Base-by-base conservation (phyloP, 2,113 vertebrate genomes). In the Tricholaema leucomelas region DNA sequence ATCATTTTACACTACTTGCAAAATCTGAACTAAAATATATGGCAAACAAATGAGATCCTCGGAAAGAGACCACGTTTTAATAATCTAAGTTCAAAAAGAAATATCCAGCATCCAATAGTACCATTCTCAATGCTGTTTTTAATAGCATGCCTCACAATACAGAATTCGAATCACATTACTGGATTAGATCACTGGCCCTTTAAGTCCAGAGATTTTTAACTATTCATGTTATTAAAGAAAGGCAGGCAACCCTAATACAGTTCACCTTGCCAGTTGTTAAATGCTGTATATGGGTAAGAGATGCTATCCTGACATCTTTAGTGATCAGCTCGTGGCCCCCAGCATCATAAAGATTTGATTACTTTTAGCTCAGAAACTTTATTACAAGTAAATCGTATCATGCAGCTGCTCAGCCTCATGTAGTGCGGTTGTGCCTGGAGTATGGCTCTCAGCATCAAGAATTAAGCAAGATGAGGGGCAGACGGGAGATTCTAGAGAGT, bases 301-400 rank as follows among this genome's bases (percentile, higher is more conserved):
- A 44, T 89, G 69, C 65, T 85, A 93, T 64, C 35, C 69, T 92
- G 92, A 89, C 75, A 30, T 78, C 81, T 94, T 87, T 35, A 89
- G 81, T 77, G 87, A 89, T 93, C 65, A n/a, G 85, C 78, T 95
- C 35, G 12, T 89, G 79, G 72, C 64, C 69, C 84, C 35, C 91
- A 81, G 91, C 70, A 71, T 88, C 92, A 70, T 81, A 90, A 3
- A 8, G 81, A 84, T 91, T 58, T 72, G 73, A 92, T 94, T 95
- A 92, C 81, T 88, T 94, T 82, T 67, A 88, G 74, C 55, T 70
- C 64, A 79, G 86, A 83, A 96, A 92, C 81, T 92, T 94, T 91
- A 94, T 95, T 95, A 80, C 84, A 88, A 92, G 93, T 93, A 85
- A 95, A 93, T 93, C 1, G 0, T 88, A 54, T 84, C 78, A 59